These are phyloP conservation scores for Hystrix brachyura DNA, from an alignment of 2,113 vertebrate genomes.

Conservation along the genomic window DNA sequence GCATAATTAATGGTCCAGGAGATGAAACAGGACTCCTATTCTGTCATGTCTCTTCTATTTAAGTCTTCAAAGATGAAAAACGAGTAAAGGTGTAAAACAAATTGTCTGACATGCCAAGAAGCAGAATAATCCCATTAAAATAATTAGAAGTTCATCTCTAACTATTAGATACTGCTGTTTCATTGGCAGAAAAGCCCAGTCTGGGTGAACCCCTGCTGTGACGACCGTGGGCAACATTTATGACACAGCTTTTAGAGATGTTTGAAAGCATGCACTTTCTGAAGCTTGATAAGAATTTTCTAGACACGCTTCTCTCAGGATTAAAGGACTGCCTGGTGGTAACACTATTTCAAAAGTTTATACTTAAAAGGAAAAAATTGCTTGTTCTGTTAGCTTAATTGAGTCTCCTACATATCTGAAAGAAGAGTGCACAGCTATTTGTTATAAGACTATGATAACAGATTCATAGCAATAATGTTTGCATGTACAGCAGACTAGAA, in stretches of 20 bases:
- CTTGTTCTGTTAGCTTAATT: constrained; percentile 9
- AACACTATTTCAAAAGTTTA: constrained; percentile 43
- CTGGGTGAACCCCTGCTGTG: background rate
- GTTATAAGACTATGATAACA: background rate
- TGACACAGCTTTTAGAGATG: background rate
- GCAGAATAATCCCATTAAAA: constrained; percentile 78
- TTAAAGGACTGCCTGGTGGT: constrained; percentile 27
- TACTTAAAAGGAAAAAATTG: background rate
- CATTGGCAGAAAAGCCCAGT: background rate
- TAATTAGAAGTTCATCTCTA: constrained; percentile 73
- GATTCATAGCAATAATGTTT: constrained; percentile 45
- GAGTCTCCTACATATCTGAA: background rate
- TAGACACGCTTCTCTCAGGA: constrained; percentile 37
- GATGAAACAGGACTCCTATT: constrained; percentile 70
- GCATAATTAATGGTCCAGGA: constrained; percentile 79
- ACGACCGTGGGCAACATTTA: background rate
- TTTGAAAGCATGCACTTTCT: background rate
- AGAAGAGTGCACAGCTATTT: background rate
- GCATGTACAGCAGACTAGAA: background rate
- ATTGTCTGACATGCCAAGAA: constrained; percentile 71
- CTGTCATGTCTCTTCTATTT: constrained; percentile 67
- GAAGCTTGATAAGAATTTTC: constrained; percentile 4
- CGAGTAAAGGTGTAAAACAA: constrained; percentile 80
- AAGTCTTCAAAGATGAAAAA: constrained; percentile 80
- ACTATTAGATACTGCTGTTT: constrained; percentile 56